Conservation (phyloP, 2,113 vertebrate species). For the Sylvia atricapilla region DNA sequence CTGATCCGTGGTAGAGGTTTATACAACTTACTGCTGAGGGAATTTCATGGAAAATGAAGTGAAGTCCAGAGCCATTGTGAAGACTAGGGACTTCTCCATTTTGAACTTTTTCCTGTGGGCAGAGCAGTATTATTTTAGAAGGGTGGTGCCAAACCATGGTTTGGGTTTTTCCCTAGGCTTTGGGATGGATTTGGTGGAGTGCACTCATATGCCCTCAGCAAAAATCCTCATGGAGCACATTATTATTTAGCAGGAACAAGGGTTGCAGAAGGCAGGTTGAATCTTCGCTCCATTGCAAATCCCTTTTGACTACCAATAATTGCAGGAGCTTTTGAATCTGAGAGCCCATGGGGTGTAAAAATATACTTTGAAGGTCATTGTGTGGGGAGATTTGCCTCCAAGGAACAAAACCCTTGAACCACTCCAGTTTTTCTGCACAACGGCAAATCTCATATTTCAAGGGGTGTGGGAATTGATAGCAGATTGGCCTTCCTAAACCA, state of each 20-base stretch:
- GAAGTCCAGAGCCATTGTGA: background rate
- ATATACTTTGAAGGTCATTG: background rate
- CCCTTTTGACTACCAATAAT: background rate
- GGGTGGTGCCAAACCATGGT: background rate
- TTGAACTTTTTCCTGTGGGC: background rate
- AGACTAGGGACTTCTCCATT: background rate
- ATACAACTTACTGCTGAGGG: background rate
- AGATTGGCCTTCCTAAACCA: background rate
- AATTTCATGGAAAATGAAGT: background rate
- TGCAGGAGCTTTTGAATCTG: background rate
- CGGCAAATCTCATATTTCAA: fast-evolving
- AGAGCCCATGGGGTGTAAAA: background rate
- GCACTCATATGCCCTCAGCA: background rate
- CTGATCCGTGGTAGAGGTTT: background rate
- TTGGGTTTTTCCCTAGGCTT: background rate
- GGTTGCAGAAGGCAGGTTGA: background rate
- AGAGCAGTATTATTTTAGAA: background rate
- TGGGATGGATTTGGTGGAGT: background rate
- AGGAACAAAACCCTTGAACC: background rate
- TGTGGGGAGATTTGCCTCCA: background rate
- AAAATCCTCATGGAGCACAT: background rate
- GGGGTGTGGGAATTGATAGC: background rate
- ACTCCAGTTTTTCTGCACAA: background rate
- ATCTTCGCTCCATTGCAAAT: background rate
- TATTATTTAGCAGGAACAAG: background rate